Conservation (phyloP, 2,113 vertebrate genomes). For the Entomyzon cyanotis region DNA sequence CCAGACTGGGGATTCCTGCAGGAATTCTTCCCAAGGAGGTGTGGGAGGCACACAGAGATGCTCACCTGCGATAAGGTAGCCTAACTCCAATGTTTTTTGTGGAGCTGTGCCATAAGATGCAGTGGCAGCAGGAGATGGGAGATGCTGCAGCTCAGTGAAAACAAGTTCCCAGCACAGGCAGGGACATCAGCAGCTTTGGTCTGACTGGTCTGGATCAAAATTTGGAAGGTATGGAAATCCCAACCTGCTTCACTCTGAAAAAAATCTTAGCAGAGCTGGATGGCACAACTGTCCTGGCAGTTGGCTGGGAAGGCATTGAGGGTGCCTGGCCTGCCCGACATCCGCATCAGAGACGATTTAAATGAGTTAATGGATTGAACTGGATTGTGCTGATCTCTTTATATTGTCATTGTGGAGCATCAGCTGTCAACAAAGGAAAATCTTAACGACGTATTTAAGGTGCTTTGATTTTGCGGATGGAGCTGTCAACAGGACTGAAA, state of each 20-base stretch:
- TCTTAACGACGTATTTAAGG: background rate
- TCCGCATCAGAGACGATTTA: background rate
- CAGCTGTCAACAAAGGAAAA: background rate
- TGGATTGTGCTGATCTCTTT: background rate
- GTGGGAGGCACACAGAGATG: background rate
- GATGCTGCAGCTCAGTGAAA: background rate
- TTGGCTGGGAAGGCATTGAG: background rate
- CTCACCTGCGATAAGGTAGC: background rate
- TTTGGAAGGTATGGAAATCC: background rate
- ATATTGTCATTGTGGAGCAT: background rate
- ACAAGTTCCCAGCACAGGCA: background rate
- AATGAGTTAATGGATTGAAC: background rate
- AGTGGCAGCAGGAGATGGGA: background rate
- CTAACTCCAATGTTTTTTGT: background rate
- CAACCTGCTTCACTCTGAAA: background rate
- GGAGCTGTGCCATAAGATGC: background rate
- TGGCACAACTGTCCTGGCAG: background rate
- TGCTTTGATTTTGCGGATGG: background rate
- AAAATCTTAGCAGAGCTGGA: background rate
- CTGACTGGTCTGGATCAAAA: background rate
- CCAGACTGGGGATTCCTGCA: background rate
- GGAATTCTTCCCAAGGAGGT: background rate
- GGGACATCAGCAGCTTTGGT: background rate
- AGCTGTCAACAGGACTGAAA: conserved; percentile 1
- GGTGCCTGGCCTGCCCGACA: background rate